Percentiles rank a stretch among this genome's conserved stretches.
These are phyloP conservation scores for Seira sanloemensis DNA, from an alignment of 2,888 invertebrate genomes.

Conservation along the genomic window DNA sequence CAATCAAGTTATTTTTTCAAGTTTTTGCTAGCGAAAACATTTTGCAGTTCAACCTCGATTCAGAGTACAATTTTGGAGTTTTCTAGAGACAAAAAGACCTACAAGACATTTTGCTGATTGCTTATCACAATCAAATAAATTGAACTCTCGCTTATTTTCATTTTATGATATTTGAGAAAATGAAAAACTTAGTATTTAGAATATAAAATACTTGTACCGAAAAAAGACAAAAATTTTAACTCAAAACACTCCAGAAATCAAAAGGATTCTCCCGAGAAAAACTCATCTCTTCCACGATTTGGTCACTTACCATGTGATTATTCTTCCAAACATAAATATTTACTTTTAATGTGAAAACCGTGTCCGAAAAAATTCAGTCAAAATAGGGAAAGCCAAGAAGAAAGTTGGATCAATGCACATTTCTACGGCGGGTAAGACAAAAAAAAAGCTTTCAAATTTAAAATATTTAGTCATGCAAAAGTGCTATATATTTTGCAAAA, in stretches of 20 bases:
- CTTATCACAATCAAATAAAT: constrained; percentile 19
- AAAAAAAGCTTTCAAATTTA: not conserved
- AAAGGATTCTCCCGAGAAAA: not conserved
- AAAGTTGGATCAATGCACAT: constrained; percentile 74
- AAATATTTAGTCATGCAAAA: not conserved
- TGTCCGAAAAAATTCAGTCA: constrained; percentile 69
- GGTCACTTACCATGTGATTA: constrained; percentile 41
- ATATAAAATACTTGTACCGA: not conserved
- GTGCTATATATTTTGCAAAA: not conserved
- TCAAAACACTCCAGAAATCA: not conserved
- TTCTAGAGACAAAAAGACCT: not conserved
- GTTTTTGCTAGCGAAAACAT: constrained; percentile 17
- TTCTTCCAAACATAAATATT: constrained; percentile 28
- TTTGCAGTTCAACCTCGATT: constrained; percentile 3
- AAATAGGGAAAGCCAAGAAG: constrained; percentile 74
- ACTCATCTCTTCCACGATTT: not conserved
- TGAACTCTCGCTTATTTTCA: not conserved
- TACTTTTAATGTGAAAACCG: constrained; percentile 64
- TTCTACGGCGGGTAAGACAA: constrained; percentile 71
- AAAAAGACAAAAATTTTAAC: not conserved
- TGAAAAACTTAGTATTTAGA: not conserved
- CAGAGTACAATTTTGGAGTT: constrained; percentile 27
- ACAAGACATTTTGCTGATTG: not conserved
- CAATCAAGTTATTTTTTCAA: constrained; percentile 57
- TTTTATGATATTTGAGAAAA: not conserved